Evolutionary conservation across 2,113 vertebrate species (phyloP), one percentile per base, ranked within the genome.

Genomic region (Thalassoma bifasciatum): DNA sequence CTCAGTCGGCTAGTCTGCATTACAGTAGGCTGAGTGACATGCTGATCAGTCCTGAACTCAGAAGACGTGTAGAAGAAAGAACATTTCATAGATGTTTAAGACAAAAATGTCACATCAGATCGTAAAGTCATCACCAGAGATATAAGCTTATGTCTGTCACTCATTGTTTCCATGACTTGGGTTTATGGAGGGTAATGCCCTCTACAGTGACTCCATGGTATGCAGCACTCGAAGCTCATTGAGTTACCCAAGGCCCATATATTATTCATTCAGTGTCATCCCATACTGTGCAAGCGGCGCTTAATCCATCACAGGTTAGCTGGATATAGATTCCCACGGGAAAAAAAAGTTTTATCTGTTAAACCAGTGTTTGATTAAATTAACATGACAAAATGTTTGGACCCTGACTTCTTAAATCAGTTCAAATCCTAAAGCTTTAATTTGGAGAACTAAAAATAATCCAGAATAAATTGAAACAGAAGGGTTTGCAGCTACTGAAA

Each of bases 191-290:
- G 30, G 36, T 19, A 38, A 72, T 22, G 10, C 16, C 26, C 47
- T 69, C 23, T 61, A 37, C 17, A 24, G 79, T 74, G 72, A 82
- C 76, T 61, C 59, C 72, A 77, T 81, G 81, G 75, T 78, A 79
- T 67, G 40, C 49, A 72, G 73, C 51, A 12, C 64, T 72, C 47
- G 1, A 22, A 54, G 38, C 81, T 92, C 82, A 87, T 90, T 86
- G 79, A 82, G 87, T 93, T 93, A 89, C 92, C 52, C 38, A 46
- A 0, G 13, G 62, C 23, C 69, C 82, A 92, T 94, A 3, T 51
- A 92, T 93, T 90, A 93, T 94, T 91, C 77, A 93, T 85, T 46
- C 44, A 60, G 76, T 75, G 91, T 92, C 83, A 93, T 89, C 75
- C 87, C 90, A 93, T 90, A 90, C 87, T 69, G 79, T 63, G 76